phyloP scores from a whole-genome alignment of 2,113 vertebrate genomes.

The Felis catus region DNA sequence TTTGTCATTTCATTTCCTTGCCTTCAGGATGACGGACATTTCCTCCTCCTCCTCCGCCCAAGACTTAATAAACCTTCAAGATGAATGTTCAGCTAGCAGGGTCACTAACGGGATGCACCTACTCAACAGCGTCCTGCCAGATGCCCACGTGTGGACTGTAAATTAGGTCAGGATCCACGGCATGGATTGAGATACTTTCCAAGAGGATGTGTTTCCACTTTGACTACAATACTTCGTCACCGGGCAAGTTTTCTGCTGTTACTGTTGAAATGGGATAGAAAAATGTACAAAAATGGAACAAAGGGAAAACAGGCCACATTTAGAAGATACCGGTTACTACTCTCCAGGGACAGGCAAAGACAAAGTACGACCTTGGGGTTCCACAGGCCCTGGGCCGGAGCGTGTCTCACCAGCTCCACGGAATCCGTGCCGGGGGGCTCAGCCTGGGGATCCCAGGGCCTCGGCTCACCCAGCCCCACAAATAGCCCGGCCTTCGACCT shows the following conservation, averaged over 20 bases:
- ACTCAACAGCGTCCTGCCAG: not conserved
- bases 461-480: not conserved
- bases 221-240: not conserved
- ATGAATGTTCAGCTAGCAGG: not conserved
- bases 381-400: too few species aligned
- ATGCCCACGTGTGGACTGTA: not conserved
- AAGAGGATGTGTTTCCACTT: not conserved
- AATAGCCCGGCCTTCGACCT: not conserved
- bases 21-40: not conserved
- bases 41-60: not conserved
- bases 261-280: not conserved
- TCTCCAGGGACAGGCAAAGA: not conserved
- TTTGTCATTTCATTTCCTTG: not conserved
- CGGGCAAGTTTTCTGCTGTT: not conserved
- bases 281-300: not conserved
- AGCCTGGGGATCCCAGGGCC: too few species aligned
- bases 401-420: too few species aligned
- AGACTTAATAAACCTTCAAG: not conserved
- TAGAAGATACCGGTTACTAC: not conserved
- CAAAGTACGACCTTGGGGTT: too few species aligned
- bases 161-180: not conserved
- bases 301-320: not conserved
- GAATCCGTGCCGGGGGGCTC: too few species aligned
- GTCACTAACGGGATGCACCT: not conserved
- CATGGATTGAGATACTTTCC: not conserved